A percentile compares a stretch with the other conserved stretches of the same genome.
phyloP scores from a whole-genome alignment of 2,888 invertebrate genomes.

The Drosophila barbarae region DNA sequence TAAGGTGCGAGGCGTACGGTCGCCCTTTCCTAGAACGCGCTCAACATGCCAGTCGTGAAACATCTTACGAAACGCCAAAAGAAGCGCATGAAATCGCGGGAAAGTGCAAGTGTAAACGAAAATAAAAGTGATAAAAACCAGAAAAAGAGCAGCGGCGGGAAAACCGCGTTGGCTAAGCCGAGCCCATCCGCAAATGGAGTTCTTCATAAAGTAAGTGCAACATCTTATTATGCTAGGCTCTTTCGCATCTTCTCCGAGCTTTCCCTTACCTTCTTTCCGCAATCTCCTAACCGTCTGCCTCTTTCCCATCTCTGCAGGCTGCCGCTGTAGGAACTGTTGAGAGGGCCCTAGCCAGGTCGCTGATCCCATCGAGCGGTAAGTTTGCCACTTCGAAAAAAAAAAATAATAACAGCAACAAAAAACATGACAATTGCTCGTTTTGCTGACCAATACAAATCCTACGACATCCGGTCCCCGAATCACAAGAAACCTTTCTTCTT shows the following conservation, averaged over 20 bases:
- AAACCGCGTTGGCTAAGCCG: not conserved
- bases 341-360: not conserved
- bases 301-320: not conserved
- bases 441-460: slow-evolving; percentile 5
- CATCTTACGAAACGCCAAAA: slow-evolving; percentile 8
- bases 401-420: not conserved
- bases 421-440: not conserved
- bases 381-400: not conserved
- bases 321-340: not conserved
- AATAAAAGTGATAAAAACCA: not conserved
- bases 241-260: not conserved
- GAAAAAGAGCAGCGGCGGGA: not conserved
- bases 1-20: not conserved
- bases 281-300: not conserved
- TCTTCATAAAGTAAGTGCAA: not conserved
- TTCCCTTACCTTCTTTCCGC: no score
- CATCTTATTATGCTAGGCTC: not conserved
- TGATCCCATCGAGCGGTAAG: slow-evolving; percentile 2
- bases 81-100: not conserved
- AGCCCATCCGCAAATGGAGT: not conserved
- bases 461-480: not conserved
- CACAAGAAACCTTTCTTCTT: not conserved
- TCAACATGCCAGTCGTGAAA: not conserved
- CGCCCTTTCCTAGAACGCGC: not conserved
- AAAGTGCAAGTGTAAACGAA: not conserved